These are phyloP conservation scores for Enteromius viviparus DNA, from an alignment of 2,797 vertebrate species.

Conservation along the genomic window DNA sequence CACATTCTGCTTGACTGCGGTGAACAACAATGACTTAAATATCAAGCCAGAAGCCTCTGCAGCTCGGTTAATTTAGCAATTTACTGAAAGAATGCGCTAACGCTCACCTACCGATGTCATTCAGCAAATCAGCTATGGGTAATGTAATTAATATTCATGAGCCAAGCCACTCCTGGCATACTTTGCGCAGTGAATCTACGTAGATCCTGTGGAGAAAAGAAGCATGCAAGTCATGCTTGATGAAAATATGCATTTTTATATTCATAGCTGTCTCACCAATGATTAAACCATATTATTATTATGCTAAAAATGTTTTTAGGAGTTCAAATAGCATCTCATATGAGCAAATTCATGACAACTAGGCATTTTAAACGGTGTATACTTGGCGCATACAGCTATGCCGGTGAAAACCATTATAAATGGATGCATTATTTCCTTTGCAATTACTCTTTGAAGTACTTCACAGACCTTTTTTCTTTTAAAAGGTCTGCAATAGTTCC, in stretches of 20 bases:
- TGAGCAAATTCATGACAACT: not conserved
- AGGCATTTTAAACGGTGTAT: not conserved
- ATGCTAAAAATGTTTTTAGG: not conserved
- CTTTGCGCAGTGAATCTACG: not conserved
- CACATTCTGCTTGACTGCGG: constrained; percentile 8
- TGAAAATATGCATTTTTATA: not conserved
- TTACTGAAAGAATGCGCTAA: not conserved
- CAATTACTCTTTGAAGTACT: not conserved
- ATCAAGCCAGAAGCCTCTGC: not conserved
- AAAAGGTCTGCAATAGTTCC: not conserved
- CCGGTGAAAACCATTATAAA: not conserved
- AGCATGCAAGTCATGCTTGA: not conserved
- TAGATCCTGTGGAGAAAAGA: not conserved
- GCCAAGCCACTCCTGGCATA: not conserved
- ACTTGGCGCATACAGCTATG: too few relatives aligned
- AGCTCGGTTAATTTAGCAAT: constrained; percentile 1
- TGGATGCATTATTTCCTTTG: not conserved
- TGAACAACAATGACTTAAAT: constrained; percentile 5
- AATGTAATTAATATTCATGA: constrained; percentile 17
- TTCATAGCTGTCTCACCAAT: not conserved
- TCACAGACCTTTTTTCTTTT: not conserved
- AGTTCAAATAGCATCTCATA: not conserved
- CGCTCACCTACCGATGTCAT: not conserved
- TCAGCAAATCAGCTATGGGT: constrained; percentile 19
- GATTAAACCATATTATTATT: not conserved